These are phyloP conservation scores for Gibbula magus DNA, from an alignment of 2,888 invertebrate genomes.

Conservation along the genomic window DNA sequence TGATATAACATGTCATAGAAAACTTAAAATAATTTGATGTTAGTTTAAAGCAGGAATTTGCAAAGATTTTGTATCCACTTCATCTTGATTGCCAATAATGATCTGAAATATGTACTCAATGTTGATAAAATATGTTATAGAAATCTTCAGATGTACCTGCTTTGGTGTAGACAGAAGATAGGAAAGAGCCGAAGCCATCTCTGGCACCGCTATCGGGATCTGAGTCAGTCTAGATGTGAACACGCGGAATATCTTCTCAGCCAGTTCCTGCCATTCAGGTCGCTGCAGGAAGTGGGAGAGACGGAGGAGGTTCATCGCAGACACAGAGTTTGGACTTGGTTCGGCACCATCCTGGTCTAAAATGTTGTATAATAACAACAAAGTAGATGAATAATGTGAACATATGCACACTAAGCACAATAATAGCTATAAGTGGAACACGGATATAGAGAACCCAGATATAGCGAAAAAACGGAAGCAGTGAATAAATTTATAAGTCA, in stretches of 20 bases:
- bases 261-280: conserved; percentile 78
- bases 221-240: conserved; percentile 77
- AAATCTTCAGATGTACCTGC: conserved; percentile 83
- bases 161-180: conserved; percentile 82
- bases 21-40: too few species aligned
- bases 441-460: neutral
- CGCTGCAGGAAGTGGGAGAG: conserved; percentile 85
- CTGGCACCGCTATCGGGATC: conserved; percentile 84
- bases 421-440: neutral
- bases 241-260: conserved; percentile 78
- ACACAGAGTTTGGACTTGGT: conserved; percentile 92
- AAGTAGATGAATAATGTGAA: neutral
- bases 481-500: too few species aligned
- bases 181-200: conserved; percentile 85
- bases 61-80: conserved; percentile 82
- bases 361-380: neutral
- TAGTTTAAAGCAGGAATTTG: conserved; percentile 84
- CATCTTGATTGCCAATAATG: conserved; percentile 79
- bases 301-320: conserved; percentile 83
- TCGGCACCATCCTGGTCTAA: conserved; percentile 95
- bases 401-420: neutral
- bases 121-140: too few species aligned
- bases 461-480: too few species aligned
- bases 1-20: too few species aligned
- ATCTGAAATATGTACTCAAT: conserved; percentile 65